Evolutionary conservation across 2,797 vertebrate species (phyloP).

Genomic region (Siniperca undulata): DNA sequence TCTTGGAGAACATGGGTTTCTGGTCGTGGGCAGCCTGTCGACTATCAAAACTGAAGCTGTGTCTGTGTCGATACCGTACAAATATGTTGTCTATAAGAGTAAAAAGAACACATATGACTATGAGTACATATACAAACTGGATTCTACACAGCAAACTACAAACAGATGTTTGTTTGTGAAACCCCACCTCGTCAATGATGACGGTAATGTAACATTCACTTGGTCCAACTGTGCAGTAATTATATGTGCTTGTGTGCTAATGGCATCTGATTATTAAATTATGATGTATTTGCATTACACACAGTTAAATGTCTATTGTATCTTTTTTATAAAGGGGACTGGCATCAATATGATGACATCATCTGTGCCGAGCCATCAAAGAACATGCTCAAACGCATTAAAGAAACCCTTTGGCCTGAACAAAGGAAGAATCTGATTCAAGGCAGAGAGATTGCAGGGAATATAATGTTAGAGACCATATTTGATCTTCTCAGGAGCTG

Average conservation of each 20-base stretch:
- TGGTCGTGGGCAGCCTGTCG: conserved; percentile 84
- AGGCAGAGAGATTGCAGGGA: conserved; percentile 87
- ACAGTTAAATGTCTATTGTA: not conserved
- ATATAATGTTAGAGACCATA: conserved; percentile 87
- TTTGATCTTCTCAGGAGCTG: conserved; percentile 88
- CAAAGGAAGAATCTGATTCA: conserved; percentile 62
- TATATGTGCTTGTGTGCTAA: not conserved
- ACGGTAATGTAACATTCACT: conserved; percentile 69
- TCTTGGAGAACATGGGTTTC: conserved; percentile 83
- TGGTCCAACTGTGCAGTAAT: fast-evolving
- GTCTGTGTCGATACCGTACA: conserved; percentile 87
- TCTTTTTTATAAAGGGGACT: conserved; percentile 81
- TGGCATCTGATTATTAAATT: not conserved
- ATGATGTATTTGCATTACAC: not conserved
- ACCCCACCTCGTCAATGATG: not conserved
- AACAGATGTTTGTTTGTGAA: conserved; percentile 89
- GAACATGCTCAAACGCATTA: fast-evolving
- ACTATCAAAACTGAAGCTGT: conserved; percentile 47
- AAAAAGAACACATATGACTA: conserved; percentile 35
- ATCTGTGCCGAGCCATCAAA: conserved; percentile 80
- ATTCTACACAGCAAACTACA: fast-evolving
- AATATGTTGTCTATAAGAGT: conserved; percentile 83
- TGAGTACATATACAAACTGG: conserved; percentile 89
- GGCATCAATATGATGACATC: conserved; percentile 98
- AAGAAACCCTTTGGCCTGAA: fast-evolving